Conservation (phyloP, 2,113 vertebrate genomes). For the Lampris megalopsis region DNA sequence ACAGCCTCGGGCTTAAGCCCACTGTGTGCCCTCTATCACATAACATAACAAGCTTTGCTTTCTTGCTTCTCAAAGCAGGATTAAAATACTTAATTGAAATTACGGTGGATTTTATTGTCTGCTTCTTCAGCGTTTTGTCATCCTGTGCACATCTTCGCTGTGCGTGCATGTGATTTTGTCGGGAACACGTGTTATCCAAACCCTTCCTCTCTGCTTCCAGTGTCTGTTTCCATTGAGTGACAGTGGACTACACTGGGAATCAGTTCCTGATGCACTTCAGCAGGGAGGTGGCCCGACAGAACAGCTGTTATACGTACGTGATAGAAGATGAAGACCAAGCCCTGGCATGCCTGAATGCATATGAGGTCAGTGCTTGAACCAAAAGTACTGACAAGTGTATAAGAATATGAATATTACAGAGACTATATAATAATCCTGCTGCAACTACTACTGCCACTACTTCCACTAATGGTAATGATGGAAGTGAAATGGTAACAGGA, state of each 20-base stretch:
- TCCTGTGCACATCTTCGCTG: not conserved
- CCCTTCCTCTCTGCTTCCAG: slow-evolving; percentile 15
- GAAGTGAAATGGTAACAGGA: too few species aligned
- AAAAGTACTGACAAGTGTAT: not conserved
- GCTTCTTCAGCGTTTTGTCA: not conserved
- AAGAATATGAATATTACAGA: not conserved
- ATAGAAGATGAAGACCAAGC: slow-evolving; percentile 71
- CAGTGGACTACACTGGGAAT: slow-evolving; percentile 18
- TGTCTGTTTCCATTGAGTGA: slow-evolving; percentile 8
- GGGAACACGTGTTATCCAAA: not conserved
- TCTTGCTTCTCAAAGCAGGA: slow-evolving; percentile 1
- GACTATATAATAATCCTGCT: not conserved
- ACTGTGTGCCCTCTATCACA: slow-evolving; percentile 42
- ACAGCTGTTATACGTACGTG: slow-evolving; percentile 78
- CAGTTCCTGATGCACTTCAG: slow-evolving; percentile 64
- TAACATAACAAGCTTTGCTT: not conserved
- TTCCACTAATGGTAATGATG: too few species aligned
- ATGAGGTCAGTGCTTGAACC: slow-evolving; percentile 70
- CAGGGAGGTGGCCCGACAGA: slow-evolving; percentile 65
- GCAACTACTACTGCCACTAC: too few species aligned
- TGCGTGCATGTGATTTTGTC: not conserved
- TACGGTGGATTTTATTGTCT: not conserved
- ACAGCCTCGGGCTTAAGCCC: slow-evolving; percentile 34
- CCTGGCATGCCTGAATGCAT: slow-evolving; percentile 63
- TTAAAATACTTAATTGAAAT: slow-evolving; percentile 1